Base-by-base conservation (phyloP, 2,888 invertebrate genomes). In the Myopa tessellatipennis region DNA sequence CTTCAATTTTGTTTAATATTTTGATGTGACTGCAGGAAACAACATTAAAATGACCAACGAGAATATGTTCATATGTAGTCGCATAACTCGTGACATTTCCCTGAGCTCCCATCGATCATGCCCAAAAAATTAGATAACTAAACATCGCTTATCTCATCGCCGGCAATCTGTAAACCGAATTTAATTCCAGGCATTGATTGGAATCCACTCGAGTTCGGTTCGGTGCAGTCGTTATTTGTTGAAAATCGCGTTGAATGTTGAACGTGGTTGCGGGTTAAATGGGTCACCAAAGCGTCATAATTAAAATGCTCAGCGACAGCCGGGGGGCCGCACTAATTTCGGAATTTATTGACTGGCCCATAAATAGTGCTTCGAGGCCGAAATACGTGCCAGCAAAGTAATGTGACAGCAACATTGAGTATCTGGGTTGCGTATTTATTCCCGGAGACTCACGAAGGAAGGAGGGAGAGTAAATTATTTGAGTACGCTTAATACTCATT, bases 331-430 rank as follows among this genome's bases (percentile, higher is more conserved):
- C 72, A 70, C 63, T 74, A 74, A 75, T 75, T 78, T 65, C 55
- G 58, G n/a, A 71, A 75, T 78, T 78, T 78, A 78, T 78, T 78
- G 78, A 70, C 71, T 63, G 58, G 18, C 40, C 40, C 65, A 75
- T 75, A 78, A 75, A 78, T 74, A 75, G 55, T 74, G 70, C 58
- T 26, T 10, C 69, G 69, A 26, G 16, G 50, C 18, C 69, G 45
- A 34, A 50, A 50, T 26, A 4, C 12, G 26, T 38, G 36, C 16
- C 60, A 60, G 60, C 45, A 18, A 63, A 16, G 69, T 34, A 40
- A 12, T 72, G 60, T 38, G 36, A 36, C 60, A 60, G 60, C 45
- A 18, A 63, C n/a, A 63, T 34, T 34, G 26, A 12, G n/a, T 34
- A 63, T 63, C 26, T 4, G 5, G 61, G 18, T 34, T 63, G 26